Conservation (phyloP, 2,797 vertebrate species). For the Pogonophryne albipinna region DNA sequence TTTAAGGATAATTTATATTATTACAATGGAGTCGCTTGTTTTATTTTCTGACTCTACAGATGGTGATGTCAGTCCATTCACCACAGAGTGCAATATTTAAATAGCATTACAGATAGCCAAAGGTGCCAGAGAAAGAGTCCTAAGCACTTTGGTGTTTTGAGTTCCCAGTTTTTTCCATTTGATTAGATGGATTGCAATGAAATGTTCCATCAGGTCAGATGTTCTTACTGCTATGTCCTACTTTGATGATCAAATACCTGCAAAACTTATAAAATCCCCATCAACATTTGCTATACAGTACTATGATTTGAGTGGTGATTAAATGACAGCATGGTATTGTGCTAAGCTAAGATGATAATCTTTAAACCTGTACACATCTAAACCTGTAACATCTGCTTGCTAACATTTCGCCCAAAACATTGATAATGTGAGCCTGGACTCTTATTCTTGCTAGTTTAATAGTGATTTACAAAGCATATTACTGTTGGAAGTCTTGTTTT, state of each 20-base stretch:
- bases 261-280: no score
- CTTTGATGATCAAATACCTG: background rate
- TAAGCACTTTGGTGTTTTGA: background rate
- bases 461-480: background rate
- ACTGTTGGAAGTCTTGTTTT: background rate
- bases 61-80: no score
- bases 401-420: no score
- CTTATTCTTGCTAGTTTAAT: background rate
- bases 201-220: background rate
- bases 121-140: background rate
- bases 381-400: no score
- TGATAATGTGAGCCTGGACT: background rate
- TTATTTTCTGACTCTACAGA: background rate
- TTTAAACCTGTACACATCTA: no score
- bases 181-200: background rate
- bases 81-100: background rate
- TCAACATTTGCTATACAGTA: no score
- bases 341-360: background rate
- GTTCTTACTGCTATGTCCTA: background rate
- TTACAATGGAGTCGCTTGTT: background rate
- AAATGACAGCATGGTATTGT: background rate
- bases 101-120: no score
- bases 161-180: no score
- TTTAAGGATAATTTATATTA: background rate
- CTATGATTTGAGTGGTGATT: background rate